Evolutionary conservation across 2,113 vertebrate genomes (phyloP).

Genomic region (mouse (Mus musculus)): DNA sequence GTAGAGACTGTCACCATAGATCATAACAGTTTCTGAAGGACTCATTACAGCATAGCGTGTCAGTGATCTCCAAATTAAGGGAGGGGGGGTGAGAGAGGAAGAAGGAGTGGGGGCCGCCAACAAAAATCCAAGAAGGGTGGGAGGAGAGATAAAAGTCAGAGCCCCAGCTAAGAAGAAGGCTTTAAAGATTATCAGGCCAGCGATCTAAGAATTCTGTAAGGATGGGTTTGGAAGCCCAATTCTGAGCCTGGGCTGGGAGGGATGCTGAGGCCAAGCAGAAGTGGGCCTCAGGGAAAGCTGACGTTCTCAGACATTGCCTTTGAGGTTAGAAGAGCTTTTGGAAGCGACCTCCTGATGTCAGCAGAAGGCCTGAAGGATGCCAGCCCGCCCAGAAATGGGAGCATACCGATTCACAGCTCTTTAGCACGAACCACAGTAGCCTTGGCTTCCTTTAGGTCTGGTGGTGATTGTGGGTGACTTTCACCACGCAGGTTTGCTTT

Average conservation of each 20-base stretch:
- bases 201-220: slow-evolving; percentile 79
- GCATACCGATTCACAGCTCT: slow-evolving; percentile 40
- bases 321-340: slow-evolving; percentile 67
- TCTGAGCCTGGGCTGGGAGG: slow-evolving; percentile 61
- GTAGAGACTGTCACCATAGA: slow-evolving; percentile 84
- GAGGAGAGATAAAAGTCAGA: slow-evolving; percentile 84
- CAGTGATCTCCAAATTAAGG: slow-evolving; percentile 86
- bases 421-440: not conserved
- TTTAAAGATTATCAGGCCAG: slow-evolving; percentile 83
- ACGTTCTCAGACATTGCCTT: slow-evolving; percentile 59
- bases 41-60: slow-evolving; percentile 85
- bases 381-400: slow-evolving; percentile 46
- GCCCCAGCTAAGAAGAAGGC: slow-evolving; percentile 74
- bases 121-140: slow-evolving; percentile 75
- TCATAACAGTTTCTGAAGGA: slow-evolving; percentile 86
- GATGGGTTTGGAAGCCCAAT: slow-evolving; percentile 71
- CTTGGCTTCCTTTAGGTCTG: slow-evolving; percentile 40
- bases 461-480: not conserved
- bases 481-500: not conserved
- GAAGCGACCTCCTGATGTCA: slow-evolving; percentile 58
- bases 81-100: slow-evolving; percentile 73
- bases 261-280: slow-evolving; percentile 58
- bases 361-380: slow-evolving; percentile 58
- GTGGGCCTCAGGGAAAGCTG: slow-evolving; percentile 73
- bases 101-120: slow-evolving; percentile 79